Conservation (phyloP, 2,888 invertebrate genomes). For the Polyommatus icarus region DNA sequence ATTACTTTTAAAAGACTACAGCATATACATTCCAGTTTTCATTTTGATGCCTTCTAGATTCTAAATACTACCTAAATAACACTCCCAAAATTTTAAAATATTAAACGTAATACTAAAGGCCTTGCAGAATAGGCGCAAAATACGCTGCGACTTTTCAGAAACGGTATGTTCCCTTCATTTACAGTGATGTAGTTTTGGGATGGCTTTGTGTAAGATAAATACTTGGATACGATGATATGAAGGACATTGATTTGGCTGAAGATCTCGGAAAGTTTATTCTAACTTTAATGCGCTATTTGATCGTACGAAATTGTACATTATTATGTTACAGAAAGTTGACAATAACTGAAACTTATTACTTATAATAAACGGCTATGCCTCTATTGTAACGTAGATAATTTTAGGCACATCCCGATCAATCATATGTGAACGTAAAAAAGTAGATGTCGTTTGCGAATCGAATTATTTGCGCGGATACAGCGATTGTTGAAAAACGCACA, state of each 20-base stretch:
- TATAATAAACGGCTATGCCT: background rate
- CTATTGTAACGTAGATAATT: background rate
- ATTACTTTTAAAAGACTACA: background rate
- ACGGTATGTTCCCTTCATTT: background rate
- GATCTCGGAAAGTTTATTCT: background rate
- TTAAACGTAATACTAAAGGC: background rate
- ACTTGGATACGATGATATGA: slow-evolving; percentile 8
- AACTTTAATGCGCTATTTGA: background rate
- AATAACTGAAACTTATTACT: slow-evolving; percentile 1
- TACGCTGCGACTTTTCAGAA: background rate
- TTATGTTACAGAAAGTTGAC: background rate
- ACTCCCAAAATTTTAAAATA: background rate
- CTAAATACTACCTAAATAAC: background rate
- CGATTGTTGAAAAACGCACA: background rate
- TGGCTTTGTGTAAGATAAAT: background rate
- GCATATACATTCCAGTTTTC: background rate
- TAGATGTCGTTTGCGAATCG: background rate
- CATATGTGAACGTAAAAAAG: background rate
- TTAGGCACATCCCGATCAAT: background rate
- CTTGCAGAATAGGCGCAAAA: background rate
- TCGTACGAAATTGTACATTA: background rate
- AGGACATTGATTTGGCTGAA: background rate
- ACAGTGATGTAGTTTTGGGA: background rate
- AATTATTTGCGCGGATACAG: background rate
- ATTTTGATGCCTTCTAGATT: background rate